phyloP scores from a whole-genome alignment of 2,113 vertebrate genomes.

The Cyprinus carpio region DNA sequence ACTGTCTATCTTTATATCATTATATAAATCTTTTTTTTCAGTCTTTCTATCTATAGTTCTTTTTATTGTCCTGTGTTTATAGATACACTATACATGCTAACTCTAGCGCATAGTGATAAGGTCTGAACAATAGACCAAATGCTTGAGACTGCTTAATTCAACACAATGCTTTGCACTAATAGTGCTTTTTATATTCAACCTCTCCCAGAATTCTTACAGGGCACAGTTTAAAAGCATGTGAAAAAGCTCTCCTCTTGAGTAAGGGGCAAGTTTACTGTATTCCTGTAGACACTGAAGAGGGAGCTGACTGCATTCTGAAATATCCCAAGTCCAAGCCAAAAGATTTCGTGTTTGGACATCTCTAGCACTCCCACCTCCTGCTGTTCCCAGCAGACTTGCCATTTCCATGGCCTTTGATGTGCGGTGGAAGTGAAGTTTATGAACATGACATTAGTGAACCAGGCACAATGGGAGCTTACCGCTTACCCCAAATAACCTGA shows the following conservation, averaged over 20 bases:
- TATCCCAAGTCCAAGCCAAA: neutral
- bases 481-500: constrained; percentile 10
- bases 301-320: neutral
- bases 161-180: too few species aligned
- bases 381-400: constrained; percentile 45
- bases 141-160: constrained; percentile 12
- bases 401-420: constrained; percentile 56
- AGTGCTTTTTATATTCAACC: neutral
- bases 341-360: constrained; percentile 41
- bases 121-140: constrained; percentile 24
- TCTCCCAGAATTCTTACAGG: constrained; percentile 5
- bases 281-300: neutral
- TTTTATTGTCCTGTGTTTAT: neutral
- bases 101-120: neutral
- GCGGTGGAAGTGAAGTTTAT: constrained; percentile 38
- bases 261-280: neutral
- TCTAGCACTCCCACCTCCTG: constrained; percentile 25
- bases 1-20: too few species aligned
- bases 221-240: constrained; percentile 21
- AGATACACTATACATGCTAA: neutral
- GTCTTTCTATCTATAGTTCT: neutral
- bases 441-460: constrained; percentile 32
- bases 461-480: neutral
- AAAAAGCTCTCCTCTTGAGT: neutral
- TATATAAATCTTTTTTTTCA: neutral